phyloP scores from a whole-genome alignment of 1,140 invertebrate species.

The Arctopsyche grandis region DNA sequence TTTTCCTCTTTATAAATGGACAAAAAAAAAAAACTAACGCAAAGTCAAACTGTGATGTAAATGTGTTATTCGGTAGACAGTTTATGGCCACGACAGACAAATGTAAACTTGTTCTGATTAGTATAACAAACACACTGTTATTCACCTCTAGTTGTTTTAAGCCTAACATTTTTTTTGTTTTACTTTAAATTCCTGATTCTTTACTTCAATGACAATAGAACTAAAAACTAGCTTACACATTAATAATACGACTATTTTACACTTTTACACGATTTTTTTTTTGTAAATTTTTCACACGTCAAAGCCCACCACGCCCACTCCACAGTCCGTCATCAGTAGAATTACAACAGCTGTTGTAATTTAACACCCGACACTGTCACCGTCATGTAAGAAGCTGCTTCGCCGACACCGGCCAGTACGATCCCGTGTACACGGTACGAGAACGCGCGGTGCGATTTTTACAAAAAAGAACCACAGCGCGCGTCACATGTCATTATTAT shows the following conservation, averaged over 20 bases:
- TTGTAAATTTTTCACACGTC: conserved; percentile 13
- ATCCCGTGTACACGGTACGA: background rate
- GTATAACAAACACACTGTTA: conserved; percentile 28
- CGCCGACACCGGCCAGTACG: background rate
- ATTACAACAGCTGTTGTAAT: conserved; percentile 1
- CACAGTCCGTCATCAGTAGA: background rate
- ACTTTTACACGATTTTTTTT: conserved; percentile 31
- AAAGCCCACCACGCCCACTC: background rate
- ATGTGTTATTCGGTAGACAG: background rate
- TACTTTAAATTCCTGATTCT: conserved; percentile 21
- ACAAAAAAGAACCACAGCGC: no score
- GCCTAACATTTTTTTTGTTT: conserved; percentile 7
- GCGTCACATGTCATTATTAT: background rate
- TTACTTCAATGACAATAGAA: conserved; percentile 40
- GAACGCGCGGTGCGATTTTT: background rate
- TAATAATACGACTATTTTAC: conserved; percentile 42
- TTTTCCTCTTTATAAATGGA: no score
- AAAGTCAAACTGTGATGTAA: background rate
- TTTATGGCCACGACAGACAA: conserved; percentile 13
- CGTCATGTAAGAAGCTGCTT: conserved; percentile 28
- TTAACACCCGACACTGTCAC: conserved; percentile 18
- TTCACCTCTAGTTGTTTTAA: conserved; percentile 31
- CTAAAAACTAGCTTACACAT: conserved; percentile 44
- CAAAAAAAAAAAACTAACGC: no score
- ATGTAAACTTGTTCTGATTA: conserved; percentile 14